Evolutionary conservation across 2,113 vertebrate genomes (phyloP), one percentile per base, ranked within the genome.

Genomic region (Nasalis larvatus): DNA sequence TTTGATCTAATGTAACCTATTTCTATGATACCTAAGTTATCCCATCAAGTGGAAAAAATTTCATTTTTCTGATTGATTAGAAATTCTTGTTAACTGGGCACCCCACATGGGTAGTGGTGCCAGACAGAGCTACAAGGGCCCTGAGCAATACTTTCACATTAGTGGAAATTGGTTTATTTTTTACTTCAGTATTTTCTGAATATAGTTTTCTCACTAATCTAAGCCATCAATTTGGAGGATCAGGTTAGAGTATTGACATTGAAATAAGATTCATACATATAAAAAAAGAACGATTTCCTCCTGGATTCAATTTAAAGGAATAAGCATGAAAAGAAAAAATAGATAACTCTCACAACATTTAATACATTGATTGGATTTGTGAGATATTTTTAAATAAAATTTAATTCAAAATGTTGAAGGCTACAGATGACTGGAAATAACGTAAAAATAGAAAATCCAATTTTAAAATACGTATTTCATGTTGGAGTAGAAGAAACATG

Each of bases 361-460:
- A 87, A 71, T 84, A 40, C 68, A 56, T 30, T 80, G 37, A 93
- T 82, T 86, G 52, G 21, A 84, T 35, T 80, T 95, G 76, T 12
- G 1, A 54, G 40, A 4, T n/a, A 73, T 73, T 82, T 91, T 21
- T 37, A 95, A 97, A 94, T 88, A 94, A 89, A 89, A 82, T 90
- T 88, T 56, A 89, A 91, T 94, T 97, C 25, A 94, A 82, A 87
- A 96, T 82, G n/a, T 68, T 80, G 92, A 97, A 76, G 91, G 66
- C 56, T 88, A 63, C 32, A 40, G 52, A 95, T 88, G 74, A 86
- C 30, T 89, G 71, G 60, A 94, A 94, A 94, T 60, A 80, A 89
- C 42, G 42, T 58, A 76, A 86, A 98, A 86, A 52, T 73, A 89
- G 52, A 93, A 92, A 87, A 94, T 42, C 37, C 45, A 32, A 66